Percentiles rank a stretch among this genome's conserved stretches.
Conservation (phyloP, 2,797 vertebrate species). For the Parambassis ranga region DNA sequence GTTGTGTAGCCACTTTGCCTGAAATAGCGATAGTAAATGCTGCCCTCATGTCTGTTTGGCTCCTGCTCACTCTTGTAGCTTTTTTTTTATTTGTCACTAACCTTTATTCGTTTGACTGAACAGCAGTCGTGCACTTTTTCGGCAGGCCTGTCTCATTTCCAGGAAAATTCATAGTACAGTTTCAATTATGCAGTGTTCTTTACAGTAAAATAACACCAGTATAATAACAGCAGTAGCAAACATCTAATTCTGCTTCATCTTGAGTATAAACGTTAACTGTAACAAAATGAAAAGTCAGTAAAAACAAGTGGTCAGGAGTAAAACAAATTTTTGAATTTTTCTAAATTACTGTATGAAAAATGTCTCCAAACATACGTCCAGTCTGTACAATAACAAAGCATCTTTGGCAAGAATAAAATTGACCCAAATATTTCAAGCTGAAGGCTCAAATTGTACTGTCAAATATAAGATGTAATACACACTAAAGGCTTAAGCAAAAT, state of each 20-base stretch:
- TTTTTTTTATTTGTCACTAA: constrained; percentile 14
- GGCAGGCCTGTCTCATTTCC: not conserved
- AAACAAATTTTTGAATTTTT: no score
- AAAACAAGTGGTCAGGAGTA: no score
- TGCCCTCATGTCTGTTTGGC: not conserved
- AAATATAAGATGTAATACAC: not conserved
- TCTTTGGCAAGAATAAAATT: not conserved
- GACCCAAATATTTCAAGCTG: not conserved
- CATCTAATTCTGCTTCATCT: no score
- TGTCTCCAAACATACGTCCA: not conserved
- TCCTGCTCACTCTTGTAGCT: constrained; percentile 3
- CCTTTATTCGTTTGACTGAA: constrained; percentile 17
- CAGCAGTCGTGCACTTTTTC: not conserved
- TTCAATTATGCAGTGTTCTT: no score
- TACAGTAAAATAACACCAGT: no score
- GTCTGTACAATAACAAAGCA: not conserved
- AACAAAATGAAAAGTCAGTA: no score
- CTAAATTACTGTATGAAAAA: no score
- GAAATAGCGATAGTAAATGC: constrained; percentile 21
- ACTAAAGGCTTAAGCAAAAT: not conserved
- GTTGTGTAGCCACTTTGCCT: constrained; percentile 13
- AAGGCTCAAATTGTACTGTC: no score
- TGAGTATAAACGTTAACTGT: no score
- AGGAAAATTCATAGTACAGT: no score
- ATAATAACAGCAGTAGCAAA: no score